Conservation (phyloP, 2,113 vertebrate species). For the Solea solea region DNA sequence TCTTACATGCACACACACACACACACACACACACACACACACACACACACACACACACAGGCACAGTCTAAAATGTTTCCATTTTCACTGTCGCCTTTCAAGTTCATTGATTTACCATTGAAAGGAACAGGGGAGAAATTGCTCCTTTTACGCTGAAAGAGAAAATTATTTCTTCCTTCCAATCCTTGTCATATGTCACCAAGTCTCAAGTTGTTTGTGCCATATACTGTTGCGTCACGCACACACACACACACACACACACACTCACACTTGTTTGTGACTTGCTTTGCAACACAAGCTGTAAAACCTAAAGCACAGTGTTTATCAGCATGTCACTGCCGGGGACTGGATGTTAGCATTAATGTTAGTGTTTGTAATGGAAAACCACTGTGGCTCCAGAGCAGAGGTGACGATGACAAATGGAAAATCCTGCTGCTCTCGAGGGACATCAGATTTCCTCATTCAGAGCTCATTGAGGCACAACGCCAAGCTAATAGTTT, state of each 20-base stretch:
- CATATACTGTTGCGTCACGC: neutral
- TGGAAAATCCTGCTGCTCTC: conserved; percentile 42
- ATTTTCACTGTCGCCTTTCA: conserved; percentile 40
- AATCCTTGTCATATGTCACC: conserved; percentile 30
- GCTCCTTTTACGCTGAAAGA: conserved; percentile 22
- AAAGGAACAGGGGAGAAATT: conserved; percentile 37
- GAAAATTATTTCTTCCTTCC: conserved; percentile 35
- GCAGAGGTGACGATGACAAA: conserved; percentile 57
- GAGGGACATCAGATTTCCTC: conserved; percentile 38
- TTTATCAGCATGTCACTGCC: conserved; percentile 12
- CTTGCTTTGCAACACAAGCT: neutral
- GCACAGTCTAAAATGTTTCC: conserved; percentile 24
- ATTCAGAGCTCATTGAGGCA: conserved; percentile 33
- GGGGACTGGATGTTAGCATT: conserved; percentile 16
- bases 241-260: neutral
- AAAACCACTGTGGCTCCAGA: conserved; percentile 44
- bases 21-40: conserved; percentile 7
- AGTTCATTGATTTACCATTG: conserved; percentile 60
- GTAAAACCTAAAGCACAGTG: conserved; percentile 2
- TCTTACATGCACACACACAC: conserved; percentile 4
- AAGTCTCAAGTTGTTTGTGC: conserved; percentile 32
- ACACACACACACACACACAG: neutral
- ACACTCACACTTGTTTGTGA: neutral
- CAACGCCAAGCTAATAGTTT: conserved; percentile 38
- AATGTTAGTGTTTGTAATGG: conserved; percentile 35